These are phyloP conservation scores for Danaus chrysippus DNA, from an alignment of 2,888 invertebrate genomes.

Conservation along the genomic window DNA sequence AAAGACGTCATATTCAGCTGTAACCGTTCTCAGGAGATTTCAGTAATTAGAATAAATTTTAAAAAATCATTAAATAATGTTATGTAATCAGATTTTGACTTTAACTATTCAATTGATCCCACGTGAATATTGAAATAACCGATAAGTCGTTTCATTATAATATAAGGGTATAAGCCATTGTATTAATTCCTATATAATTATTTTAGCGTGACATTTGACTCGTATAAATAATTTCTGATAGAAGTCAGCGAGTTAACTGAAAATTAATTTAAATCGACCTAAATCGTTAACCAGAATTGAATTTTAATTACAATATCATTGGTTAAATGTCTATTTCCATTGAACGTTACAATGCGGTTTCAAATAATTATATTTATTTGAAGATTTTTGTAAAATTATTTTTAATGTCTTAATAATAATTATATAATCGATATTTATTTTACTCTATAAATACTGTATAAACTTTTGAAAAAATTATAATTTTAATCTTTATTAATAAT, in stretches of 20 bases:
- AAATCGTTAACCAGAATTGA: slow-evolving; percentile 25
- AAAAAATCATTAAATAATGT: slow-evolving; percentile 7
- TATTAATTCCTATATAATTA: slow-evolving; percentile 25
- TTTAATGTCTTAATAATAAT: too few species aligned
- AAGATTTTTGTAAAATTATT: too few species aligned
- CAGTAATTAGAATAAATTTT: slow-evolving; percentile 22
- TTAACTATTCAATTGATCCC: neutral
- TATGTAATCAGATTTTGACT: neutral
- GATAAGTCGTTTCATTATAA: neutral
- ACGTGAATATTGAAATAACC: neutral
- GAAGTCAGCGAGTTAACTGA: slow-evolving; percentile 12
- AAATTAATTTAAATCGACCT: slow-evolving; percentile 23
- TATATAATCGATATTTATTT: too few species aligned
- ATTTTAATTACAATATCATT: slow-evolving; percentile 28
- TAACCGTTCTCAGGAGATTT: slow-evolving; percentile 59
- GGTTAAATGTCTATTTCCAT: slow-evolving; percentile 24
- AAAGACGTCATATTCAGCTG: slow-evolving; percentile 63
- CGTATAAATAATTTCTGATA: slow-evolving; percentile 23
- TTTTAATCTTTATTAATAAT: too few species aligned
- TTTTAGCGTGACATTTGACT: slow-evolving; percentile 10
- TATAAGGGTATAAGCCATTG: slow-evolving; percentile 8
- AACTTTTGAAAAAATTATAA: too few species aligned
- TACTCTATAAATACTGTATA: too few species aligned
- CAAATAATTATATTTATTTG: too few species aligned
- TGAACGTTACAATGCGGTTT: neutral